A percentile compares a stretch with the other conserved stretches of the same genome.
phyloP scores from a whole-genome alignment of 2,888 invertebrate species.

The Dryobota labecula region DNA sequence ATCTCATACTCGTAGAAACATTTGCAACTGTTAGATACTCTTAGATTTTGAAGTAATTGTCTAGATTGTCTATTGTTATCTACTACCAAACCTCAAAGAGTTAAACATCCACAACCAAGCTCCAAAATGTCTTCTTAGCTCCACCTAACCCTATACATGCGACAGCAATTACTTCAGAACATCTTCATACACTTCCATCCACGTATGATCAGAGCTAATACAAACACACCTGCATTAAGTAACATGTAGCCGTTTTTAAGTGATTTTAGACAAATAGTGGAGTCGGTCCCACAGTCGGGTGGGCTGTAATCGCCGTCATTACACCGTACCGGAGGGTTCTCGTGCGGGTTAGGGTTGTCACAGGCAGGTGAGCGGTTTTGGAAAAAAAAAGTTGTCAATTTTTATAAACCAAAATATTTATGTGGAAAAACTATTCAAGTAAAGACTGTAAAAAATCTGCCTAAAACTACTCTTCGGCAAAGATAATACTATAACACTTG shows the following conservation, averaged over 20 bases:
- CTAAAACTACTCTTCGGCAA: not conserved
- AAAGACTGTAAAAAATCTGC: not conserved
- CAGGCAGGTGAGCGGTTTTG: not conserved
- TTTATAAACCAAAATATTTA: not conserved
- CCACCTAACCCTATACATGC: not conserved
- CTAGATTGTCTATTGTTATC: not conserved
- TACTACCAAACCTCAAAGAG: not conserved
- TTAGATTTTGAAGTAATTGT: not conserved
- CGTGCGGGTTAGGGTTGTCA: slow-evolving; percentile 72
- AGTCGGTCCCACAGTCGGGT: slow-evolving; percentile 74
- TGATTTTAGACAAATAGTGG: slow-evolving; percentile 66
- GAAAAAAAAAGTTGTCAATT: not conserved
- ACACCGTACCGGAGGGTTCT: slow-evolving; percentile 74
- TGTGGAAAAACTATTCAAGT: no score
- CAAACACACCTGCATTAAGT: slow-evolving; percentile 40
- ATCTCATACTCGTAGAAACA: not conserved
- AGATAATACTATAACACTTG: not conserved
- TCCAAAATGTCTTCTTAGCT: not conserved
- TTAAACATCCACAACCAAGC: not conserved
- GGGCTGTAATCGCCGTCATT: slow-evolving; percentile 79
- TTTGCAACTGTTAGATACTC: no score
- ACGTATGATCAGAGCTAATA: slow-evolving; percentile 46
- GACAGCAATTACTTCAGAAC: slow-evolving; percentile 18
- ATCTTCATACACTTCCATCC: slow-evolving; percentile 9
- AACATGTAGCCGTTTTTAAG: slow-evolving; percentile 61